These are phyloP conservation scores for Columba livia DNA, from an alignment of 2,113 vertebrate species.

Conservation along the genomic window DNA sequence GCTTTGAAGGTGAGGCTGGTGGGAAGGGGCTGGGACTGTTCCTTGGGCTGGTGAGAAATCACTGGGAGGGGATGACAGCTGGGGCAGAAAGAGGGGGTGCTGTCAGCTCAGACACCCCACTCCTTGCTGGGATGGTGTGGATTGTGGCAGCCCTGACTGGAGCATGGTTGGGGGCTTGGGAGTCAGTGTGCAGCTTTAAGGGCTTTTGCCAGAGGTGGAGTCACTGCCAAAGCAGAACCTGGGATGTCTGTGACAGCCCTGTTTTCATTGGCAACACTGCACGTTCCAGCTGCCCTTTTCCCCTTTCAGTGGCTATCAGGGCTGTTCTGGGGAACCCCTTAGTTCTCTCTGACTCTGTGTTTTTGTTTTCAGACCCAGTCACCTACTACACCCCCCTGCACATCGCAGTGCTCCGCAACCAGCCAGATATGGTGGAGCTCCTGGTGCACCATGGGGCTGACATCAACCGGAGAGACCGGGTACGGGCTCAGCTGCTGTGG, in stretches of 20 bases:
- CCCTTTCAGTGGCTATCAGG: too few relatives aligned
- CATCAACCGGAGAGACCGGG: constrained; percentile 89
- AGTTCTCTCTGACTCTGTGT: neutral
- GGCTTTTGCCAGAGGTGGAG: neutral
- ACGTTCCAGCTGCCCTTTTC: too few relatives aligned
- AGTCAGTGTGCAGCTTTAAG: neutral
- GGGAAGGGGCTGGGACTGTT: neutral
- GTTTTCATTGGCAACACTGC: too few relatives aligned
- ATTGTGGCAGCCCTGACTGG: neutral
- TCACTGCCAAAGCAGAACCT: neutral
- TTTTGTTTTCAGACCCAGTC: constrained; percentile 83
- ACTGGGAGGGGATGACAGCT: neutral
- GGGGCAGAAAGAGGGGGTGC: neutral
- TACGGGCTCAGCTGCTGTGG: constrained; percentile 14
- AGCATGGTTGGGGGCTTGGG: neutral
- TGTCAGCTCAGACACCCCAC: neutral
- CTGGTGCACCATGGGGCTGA: constrained; percentile 84
- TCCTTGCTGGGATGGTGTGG: neutral
- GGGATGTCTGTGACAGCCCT: neutral
- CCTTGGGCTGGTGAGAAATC: neutral
- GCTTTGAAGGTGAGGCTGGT: constrained; percentile 84
- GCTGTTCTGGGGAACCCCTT: neutral
- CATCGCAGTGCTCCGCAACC: constrained; percentile 87
- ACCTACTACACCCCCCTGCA: constrained; percentile 93
- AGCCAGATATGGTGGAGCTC: constrained; percentile 82